These are phyloP conservation scores for Protaetia brevitarsis DNA, from an alignment of 1,140 invertebrate species.

Conservation along the genomic window DNA sequence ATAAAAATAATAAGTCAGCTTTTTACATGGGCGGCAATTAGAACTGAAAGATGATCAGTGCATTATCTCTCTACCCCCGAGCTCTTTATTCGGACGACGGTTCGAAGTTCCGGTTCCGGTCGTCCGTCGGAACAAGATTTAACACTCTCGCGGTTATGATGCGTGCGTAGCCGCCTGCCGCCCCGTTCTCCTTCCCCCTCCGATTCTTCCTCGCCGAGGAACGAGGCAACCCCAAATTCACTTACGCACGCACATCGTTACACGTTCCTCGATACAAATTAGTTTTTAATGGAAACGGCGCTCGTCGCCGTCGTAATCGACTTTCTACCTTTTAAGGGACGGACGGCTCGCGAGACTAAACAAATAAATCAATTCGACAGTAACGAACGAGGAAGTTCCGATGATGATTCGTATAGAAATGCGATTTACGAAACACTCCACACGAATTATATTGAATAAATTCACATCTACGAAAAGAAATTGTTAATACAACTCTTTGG, in stretches of 20 bases:
- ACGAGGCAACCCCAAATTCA: background rate
- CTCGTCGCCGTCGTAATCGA: background rate
- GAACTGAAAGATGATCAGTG: slow-evolving; percentile 40
- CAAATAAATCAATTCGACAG: slow-evolving; percentile 14
- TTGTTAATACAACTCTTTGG: too few species aligned
- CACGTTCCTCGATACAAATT: slow-evolving; percentile 9
- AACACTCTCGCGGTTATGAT: slow-evolving; percentile 46
- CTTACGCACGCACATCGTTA: slow-evolving; percentile 8
- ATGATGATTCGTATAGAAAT: background rate
- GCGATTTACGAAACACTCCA: too few species aligned
- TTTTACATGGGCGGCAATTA: slow-evolving; percentile 37
- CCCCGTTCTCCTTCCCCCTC: background rate
- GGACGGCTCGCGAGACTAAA: slow-evolving; percentile 3
- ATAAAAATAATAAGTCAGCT: slow-evolving; percentile 29
- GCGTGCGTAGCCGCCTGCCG: slow-evolving; percentile 15
- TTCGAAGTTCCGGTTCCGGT: slow-evolving; percentile 46
- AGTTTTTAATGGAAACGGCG: slow-evolving; percentile 8
- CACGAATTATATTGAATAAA: too few species aligned
- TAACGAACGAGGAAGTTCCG: background rate
- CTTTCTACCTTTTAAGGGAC: too few species aligned
- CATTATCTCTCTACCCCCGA: slow-evolving; percentile 25
- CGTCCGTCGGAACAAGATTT: slow-evolving; percentile 46
- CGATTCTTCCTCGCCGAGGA: too few species aligned
- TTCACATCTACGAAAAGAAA: too few species aligned
- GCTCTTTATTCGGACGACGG: slow-evolving; percentile 46